phyloP scores from a whole-genome alignment of 2,888 invertebrate species.

The Macrophya alboannulata region DNA sequence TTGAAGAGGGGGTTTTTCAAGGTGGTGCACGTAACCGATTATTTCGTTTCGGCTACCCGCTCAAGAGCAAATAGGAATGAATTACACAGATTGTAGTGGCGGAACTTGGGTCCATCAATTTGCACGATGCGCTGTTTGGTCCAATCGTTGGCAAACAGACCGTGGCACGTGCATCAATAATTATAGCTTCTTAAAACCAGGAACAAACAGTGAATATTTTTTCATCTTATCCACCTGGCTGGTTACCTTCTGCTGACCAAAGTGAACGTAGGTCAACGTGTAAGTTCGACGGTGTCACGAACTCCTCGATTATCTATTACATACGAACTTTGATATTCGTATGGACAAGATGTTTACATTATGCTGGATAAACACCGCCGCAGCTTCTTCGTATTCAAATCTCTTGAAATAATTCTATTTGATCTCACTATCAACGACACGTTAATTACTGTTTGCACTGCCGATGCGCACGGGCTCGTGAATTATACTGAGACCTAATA shows the following conservation, averaged over 20 bases:
- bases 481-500: not conserved
- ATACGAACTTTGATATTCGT: not conserved
- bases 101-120: not conserved
- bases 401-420: conserved; percentile 15
- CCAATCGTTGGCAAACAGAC: conserved; percentile 35
- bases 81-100: not conserved
- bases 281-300: conserved; percentile 15
- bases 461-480: not conserved
- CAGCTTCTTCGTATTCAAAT: conserved; percentile 28
- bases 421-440: conserved; percentile 12
- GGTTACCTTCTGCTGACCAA: not conserved
- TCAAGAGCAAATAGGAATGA: not conserved
- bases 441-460: conserved; percentile 34
- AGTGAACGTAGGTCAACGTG: not conserved
- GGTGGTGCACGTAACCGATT: conserved; percentile 31
- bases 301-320: conserved; percentile 7
- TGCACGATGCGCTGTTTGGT: not conserved
- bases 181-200: conserved; percentile 37
- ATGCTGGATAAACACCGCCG: not conserved
- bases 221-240: conserved; percentile 4
- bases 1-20: not conserved
- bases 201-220: conserved; percentile 8
- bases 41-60: not conserved
- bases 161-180: conserved; percentile 35
- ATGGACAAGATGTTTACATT: not conserved